A percentile compares a stretch with the other conserved stretches of the same genome.
Evolutionary conservation across 2,797 vertebrate genomes (phyloP).

Genomic region (Amphiprion clarkii): DNA sequence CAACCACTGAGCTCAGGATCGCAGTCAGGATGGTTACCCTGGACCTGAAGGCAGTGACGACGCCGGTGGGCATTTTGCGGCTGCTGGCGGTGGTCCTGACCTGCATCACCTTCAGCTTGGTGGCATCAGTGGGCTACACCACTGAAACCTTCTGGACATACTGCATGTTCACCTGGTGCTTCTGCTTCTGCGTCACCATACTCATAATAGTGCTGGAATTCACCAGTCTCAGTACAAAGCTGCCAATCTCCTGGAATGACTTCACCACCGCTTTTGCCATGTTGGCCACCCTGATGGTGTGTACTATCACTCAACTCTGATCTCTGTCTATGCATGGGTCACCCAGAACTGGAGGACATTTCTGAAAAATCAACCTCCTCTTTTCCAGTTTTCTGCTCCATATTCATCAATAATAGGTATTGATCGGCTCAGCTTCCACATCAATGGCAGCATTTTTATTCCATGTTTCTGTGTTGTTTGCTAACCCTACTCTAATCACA

Average conservation of each 20-base stretch:
- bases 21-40: conserved; percentile 54
- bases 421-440: no score
- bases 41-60: conserved; percentile 70
- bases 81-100: conserved; percentile 83
- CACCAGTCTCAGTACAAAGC: conserved; percentile 58
- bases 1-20: neutral
- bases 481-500: no score
- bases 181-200: conserved; percentile 86
- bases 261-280: conserved; percentile 89
- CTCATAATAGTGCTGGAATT: conserved; percentile 87
- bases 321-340: neutral
- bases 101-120: conserved; percentile 88
- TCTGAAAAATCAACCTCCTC: no score
- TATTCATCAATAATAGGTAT: no score
- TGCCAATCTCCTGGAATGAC: conserved; percentile 91
- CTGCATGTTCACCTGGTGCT: conserved; percentile 92
- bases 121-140: conserved; percentile 54
- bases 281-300: conserved; percentile 86
- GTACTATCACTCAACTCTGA: conserved; percentile 2
- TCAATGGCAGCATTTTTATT: no score
- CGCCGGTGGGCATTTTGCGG: conserved; percentile 84
- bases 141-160: conserved; percentile 66
- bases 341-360: neutral
- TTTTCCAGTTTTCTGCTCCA: no score
- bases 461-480: no score